Conservation (phyloP, 1,140 invertebrate species). For the Euborellia annulipes region DNA sequence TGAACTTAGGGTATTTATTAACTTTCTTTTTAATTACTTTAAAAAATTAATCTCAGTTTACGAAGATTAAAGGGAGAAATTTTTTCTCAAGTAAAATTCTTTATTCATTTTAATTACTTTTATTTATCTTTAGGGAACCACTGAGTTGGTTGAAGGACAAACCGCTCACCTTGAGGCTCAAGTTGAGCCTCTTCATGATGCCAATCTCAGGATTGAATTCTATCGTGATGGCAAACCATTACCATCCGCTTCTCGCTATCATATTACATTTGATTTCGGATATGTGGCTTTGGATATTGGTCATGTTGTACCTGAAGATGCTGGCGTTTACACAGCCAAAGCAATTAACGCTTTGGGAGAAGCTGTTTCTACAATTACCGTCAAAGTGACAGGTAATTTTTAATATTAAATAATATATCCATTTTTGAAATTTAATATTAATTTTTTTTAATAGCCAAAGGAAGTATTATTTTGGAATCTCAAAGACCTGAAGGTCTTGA, state of each 20-base stretch:
- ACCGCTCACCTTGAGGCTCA: constrained; percentile 82
- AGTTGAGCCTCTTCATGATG: constrained; percentile 80
- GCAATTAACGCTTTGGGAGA: constrained; percentile 78
- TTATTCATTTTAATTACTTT: constrained; percentile 1
- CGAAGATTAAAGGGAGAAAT: no score
- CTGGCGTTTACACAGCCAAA: constrained; percentile 81
- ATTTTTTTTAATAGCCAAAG: constrained; percentile 46
- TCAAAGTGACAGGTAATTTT: constrained; percentile 39
- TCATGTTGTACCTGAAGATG: constrained; percentile 81
- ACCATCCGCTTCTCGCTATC: constrained; percentile 72
- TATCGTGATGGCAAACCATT: constrained; percentile 80
- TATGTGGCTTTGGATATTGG: constrained; percentile 85
- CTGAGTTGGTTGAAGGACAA: constrained; percentile 68
- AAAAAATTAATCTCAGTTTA: no score
- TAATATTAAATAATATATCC: background rate
- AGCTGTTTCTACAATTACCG: constrained; percentile 61
- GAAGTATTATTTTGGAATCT: constrained; percentile 82
- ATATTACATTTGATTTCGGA: constrained; percentile 90
- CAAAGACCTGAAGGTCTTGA: constrained; percentile 91
- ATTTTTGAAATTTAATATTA: background rate
- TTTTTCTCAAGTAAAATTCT: no score
- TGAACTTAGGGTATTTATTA: constrained; percentile 39
- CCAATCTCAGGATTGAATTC: constrained; percentile 78
- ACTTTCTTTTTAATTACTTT: background rate
- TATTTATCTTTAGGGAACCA: constrained; percentile 45